Conservation (phyloP, 1,140 invertebrate genomes). For the Homarus americanus region DNA sequence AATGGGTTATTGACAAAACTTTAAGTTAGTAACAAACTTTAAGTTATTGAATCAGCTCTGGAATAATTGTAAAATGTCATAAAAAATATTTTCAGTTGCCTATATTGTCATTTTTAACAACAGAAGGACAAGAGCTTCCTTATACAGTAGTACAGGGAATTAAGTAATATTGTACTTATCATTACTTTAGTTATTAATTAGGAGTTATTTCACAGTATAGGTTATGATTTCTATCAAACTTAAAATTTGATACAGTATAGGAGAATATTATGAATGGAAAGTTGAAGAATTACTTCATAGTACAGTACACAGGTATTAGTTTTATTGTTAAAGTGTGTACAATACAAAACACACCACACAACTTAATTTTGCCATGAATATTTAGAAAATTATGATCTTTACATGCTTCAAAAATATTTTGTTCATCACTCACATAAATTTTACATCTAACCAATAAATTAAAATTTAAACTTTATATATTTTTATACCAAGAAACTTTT, state of each 20-base stretch:
- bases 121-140: not conserved
- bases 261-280: not conserved
- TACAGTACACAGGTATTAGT: not conserved
- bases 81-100: constrained; percentile 14
- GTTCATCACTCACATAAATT: not conserved
- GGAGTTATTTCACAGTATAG: not conserved
- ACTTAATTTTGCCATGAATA: not conserved
- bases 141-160: not conserved
- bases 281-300: not conserved
- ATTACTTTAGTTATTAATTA: not conserved
- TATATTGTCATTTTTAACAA: not conserved
- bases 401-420: not conserved
- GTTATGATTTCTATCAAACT: not conserved
- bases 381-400: not conserved
- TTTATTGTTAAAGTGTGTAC: not conserved
- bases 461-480: not conserved
- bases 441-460: no score
- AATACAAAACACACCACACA: not conserved
- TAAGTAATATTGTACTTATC: not conserved
- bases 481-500: not conserved
- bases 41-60: not conserved
- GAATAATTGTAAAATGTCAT: not conserved
- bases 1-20: no score
- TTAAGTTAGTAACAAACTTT: no score
- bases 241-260: not conserved